Evolutionary conservation across 2,888 invertebrate genomes (phyloP), one percentile per base, ranked within the genome.

Genomic region (Rugalucina vietnamica): DNA sequence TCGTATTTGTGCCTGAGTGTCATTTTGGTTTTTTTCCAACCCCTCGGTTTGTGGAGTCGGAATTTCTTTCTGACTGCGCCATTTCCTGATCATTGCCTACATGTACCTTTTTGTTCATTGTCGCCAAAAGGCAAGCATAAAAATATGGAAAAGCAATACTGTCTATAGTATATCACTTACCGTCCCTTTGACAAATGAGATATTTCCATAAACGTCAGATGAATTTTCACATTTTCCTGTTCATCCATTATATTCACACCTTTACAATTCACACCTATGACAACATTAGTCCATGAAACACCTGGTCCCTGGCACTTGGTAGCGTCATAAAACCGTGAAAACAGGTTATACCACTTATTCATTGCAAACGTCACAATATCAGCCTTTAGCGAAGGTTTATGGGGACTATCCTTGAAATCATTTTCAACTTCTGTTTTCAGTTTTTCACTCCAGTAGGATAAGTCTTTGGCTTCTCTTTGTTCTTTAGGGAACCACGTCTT

Each of bases 291-390:
- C 88, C 88, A 90, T 1, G 85, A 79, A 18, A 82, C 71, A 27
- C 82, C 84, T 0, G 90, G 89, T 12, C 88, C 88, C 3, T 84
- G 82, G 10, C 92, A 84, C 79, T 91, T 91, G 5, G 81, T 80
- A 5, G 87, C 90, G 75, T 93, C 93, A 72, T 93, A 93, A 84
- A 91, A 93, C 34, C 93, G 85, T 12, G 92, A 92, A 86, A 92
- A 93, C 75, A 91, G 69, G 37, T 88, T 85, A 74, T 87, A 87
- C 91, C 92, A 93, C 71, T 91, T 91, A 74, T 92, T 89, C 84
- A 87, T 91, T 12, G 92, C 92, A 81, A 91, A 92, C 14, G 85
- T 90, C 39, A 91, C 91, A 70, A 92, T 90, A 73, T 91, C 91
- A 14, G 86, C 81, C 79, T 92, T 92, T 21, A 92, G 73, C 0